Evolutionary conservation across 2,888 invertebrate species (phyloP).

Genomic region (Sipunculus nudus): DNA sequence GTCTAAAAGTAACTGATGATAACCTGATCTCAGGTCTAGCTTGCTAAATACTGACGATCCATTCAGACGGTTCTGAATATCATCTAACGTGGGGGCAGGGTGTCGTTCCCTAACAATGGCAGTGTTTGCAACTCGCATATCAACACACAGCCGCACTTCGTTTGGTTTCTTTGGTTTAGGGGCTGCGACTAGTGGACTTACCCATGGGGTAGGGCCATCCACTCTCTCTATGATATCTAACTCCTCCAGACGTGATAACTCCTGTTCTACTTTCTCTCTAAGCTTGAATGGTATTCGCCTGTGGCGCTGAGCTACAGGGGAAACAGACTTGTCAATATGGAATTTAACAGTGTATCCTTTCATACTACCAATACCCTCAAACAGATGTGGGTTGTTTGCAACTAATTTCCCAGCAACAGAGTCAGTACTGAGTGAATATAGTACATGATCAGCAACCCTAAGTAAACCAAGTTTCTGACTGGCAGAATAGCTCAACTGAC

Average conservation of each 20-base stretch:
- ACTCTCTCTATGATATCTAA: slow-evolving; percentile 17
- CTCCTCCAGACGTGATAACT: neutral
- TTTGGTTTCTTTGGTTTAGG: slow-evolving; percentile 24
- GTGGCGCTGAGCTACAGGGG: slow-evolving; percentile 8
- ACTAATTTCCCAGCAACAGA: too few relatives aligned
- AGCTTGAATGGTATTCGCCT: neutral
- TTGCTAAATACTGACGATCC: slow-evolving; percentile 17
- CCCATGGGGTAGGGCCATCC: slow-evolving; percentile 16
- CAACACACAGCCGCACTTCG: slow-evolving; percentile 40
- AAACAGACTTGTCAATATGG: slow-evolving; percentile 7
- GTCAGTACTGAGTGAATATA: too few relatives aligned
- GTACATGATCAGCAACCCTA: too few relatives aligned
- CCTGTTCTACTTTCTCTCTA: slow-evolving; percentile 1
- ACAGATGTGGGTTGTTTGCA: slow-evolving; percentile 2
- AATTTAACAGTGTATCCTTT: slow-evolving; percentile 5
- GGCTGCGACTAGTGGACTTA: slow-evolving; percentile 7
- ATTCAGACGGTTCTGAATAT: slow-evolving; percentile 15
- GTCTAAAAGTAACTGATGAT: slow-evolving; percentile 10
- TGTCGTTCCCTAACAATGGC: slow-evolving; percentile 30
- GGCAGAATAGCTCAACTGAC: too few relatives aligned
- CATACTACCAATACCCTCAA: slow-evolving; percentile 11
- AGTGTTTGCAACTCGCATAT: slow-evolving; percentile 41
- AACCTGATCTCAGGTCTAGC: slow-evolving; percentile 10
- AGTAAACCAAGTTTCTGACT: too few relatives aligned
- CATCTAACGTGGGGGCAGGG: slow-evolving; percentile 11